Conservation (phyloP, 2,113 vertebrate genomes). For the Ciconia boyciana region DNA sequence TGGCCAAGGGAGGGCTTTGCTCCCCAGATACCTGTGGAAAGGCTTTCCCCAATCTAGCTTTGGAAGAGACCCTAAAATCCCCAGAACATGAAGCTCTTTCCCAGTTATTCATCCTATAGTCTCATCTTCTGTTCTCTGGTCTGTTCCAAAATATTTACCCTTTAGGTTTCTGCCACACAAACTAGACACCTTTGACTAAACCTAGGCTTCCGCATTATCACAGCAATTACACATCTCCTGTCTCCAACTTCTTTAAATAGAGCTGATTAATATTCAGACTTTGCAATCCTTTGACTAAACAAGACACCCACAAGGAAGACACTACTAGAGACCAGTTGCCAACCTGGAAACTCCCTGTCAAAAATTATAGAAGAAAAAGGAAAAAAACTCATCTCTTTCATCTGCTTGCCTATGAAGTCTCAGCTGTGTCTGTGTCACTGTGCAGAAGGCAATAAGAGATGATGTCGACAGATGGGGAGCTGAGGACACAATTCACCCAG, state of each 20-base stretch:
- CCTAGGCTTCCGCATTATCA: background rate
- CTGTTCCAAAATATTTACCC: background rate
- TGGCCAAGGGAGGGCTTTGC: background rate
- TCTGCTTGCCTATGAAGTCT: slow-evolving; percentile 40
- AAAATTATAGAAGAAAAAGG: background rate
- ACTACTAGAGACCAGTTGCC: background rate
- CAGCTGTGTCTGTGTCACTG: slow-evolving; percentile 24
- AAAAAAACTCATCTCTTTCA: background rate
- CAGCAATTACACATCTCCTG: background rate
- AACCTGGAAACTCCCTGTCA: slow-evolving; percentile 22
- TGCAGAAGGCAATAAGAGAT: slow-evolving; percentile 48
- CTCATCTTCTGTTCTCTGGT: background rate
- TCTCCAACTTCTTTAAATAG: slow-evolving; percentile 27
- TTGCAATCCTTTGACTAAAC: slow-evolving; percentile 38
- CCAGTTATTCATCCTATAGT: background rate
- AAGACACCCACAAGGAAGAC: slow-evolving; percentile 19
- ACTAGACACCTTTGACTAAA: background rate
- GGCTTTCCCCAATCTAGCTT: background rate
- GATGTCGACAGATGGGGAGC: slow-evolving; percentile 67
- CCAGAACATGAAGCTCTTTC: background rate
- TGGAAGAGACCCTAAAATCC: background rate
- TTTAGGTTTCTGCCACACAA: background rate
- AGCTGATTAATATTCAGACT: slow-evolving; percentile 16
- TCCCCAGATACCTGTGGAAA: background rate
- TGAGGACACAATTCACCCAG: slow-evolving; percentile 68